Percentiles rank a stretch among this genome's conserved stretches.
phyloP scores from a whole-genome alignment of 2,888 invertebrate genomes.

The Arctia plantaginis region DNA sequence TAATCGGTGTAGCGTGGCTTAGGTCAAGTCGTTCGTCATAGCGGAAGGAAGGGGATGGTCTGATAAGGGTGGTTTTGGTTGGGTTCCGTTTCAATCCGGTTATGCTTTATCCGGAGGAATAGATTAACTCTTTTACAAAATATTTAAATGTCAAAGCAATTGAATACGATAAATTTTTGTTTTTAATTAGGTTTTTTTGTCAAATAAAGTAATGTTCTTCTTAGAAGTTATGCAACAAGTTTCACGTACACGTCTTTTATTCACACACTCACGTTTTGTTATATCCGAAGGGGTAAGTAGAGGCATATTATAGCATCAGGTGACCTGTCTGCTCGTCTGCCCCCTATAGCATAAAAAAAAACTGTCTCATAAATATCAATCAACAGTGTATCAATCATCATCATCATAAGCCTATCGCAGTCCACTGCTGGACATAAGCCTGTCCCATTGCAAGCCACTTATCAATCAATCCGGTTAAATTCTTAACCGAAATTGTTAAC shows the following conservation, averaged over 20 bases:
- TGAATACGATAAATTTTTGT: neutral
- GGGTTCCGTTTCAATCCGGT: conserved; percentile 11
- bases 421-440: too few species aligned
- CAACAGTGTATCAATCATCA: too few species aligned
- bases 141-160: neutral
- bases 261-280: too few species aligned
- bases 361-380: neutral
- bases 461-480: neutral
- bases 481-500: neutral
- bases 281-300: too few species aligned
- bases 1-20: conserved; percentile 49
- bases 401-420: too few species aligned
- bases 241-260: neutral
- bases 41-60: conserved; percentile 18
- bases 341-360: too few species aligned
- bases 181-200: neutral
- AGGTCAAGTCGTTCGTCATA: conserved; percentile 64
- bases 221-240: neutral
- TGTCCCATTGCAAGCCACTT: too few species aligned
- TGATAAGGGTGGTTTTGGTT: neutral
- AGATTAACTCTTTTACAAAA: neutral
- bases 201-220: neutral
- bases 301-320: too few species aligned
- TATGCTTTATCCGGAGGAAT: neutral
- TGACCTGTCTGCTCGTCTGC: too few species aligned